Conservation (phyloP, 2,113 vertebrate species). For the Coptodon rendalli region DNA sequence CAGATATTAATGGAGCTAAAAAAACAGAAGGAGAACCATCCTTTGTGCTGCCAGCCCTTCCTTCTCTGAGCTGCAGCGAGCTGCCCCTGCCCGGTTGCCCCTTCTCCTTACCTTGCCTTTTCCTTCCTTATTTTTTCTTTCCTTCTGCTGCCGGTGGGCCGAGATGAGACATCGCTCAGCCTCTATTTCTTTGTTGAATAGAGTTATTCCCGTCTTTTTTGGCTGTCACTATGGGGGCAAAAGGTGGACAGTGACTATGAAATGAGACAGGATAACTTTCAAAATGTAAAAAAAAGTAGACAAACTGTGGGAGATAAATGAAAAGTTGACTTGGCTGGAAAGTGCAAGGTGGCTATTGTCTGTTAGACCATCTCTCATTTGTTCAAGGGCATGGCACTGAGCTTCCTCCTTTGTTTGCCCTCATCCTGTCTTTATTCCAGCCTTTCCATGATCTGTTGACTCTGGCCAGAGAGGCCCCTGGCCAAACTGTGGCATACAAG, state of each 20-base stretch:
- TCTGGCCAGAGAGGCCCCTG: slow-evolving; percentile 35
- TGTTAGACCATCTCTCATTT: slow-evolving; percentile 5
- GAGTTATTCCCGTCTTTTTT: slow-evolving; percentile 9
- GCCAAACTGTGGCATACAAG: slow-evolving; percentile 50
- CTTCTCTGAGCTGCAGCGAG: slow-evolving; percentile 43
- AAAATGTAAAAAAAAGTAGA: background rate
- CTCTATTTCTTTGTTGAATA: slow-evolving; percentile 1
- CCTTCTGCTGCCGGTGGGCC: slow-evolving; percentile 7
- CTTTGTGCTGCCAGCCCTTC: slow-evolving; percentile 70
- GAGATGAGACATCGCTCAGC: slow-evolving; percentile 9
- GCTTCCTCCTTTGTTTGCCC: slow-evolving; percentile 39
- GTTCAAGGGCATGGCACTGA: slow-evolving; percentile 55
- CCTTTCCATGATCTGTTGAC: slow-evolving; percentile 35
- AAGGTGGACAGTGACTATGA: slow-evolving; percentile 38
- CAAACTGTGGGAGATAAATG: slow-evolving; percentile 18
- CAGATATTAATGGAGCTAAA: slow-evolving; percentile 89
- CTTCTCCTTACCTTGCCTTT: slow-evolving; percentile 5
- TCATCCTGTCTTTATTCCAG: slow-evolving; percentile 47
- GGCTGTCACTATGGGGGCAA: slow-evolving; percentile 29
- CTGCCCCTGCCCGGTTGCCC: slow-evolving; percentile 32
- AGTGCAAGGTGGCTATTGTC: slow-evolving; percentile 27
- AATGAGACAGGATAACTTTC: slow-evolving; percentile 25
- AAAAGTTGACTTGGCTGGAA: slow-evolving; percentile 20
- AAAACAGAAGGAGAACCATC: slow-evolving; percentile 77
- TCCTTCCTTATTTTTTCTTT: slow-evolving; percentile 6